Percentiles rank a stretch among this genome's conserved stretches.
Evolutionary conservation across 2,888 invertebrate genomes (phyloP).

Genomic region (Orthosia cruda): DNA sequence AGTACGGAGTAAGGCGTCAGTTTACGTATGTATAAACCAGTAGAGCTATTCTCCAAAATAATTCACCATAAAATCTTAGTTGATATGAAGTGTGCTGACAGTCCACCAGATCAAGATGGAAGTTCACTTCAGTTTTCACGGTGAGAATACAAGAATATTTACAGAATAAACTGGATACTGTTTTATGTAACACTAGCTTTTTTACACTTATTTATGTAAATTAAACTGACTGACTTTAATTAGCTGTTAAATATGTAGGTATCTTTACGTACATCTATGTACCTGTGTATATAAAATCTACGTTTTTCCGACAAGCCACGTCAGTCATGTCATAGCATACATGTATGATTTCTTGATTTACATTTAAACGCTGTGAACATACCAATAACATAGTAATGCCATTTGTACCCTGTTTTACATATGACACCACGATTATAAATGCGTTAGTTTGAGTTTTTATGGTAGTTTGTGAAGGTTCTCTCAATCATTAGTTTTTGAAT

Average conservation of each 20-base stretch:
- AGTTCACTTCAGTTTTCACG: too few species aligned
- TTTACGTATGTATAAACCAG: too few species aligned
- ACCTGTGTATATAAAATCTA: background rate
- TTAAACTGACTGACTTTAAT: background rate
- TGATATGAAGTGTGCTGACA: too few species aligned
- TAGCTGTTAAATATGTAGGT: background rate
- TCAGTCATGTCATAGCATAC: conserved; percentile 19
- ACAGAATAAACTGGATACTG: too few species aligned
- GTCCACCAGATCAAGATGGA: too few species aligned
- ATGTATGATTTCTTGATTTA: conserved; percentile 33
- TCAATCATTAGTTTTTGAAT: background rate
- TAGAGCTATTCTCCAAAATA: too few species aligned
- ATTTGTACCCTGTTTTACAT: conserved; percentile 7
- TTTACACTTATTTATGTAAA: too few species aligned
- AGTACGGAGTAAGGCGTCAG: too few species aligned
- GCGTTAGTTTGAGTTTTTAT: conserved; percentile 19
- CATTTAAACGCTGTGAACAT: conserved; percentile 35
- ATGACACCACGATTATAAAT: conserved; percentile 41
- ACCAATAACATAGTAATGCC: conserved; percentile 23
- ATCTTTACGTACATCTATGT: background rate
- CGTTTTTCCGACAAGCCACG: conserved; percentile 8
- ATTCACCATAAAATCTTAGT: too few species aligned
- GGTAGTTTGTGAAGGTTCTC: conserved; percentile 7
- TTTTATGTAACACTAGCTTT: too few species aligned
- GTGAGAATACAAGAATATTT: too few species aligned